Evolutionary conservation across 2,113 vertebrate species (phyloP), one percentile per base, ranked within the genome.

Genomic region (Lophotis ruficrista): DNA sequence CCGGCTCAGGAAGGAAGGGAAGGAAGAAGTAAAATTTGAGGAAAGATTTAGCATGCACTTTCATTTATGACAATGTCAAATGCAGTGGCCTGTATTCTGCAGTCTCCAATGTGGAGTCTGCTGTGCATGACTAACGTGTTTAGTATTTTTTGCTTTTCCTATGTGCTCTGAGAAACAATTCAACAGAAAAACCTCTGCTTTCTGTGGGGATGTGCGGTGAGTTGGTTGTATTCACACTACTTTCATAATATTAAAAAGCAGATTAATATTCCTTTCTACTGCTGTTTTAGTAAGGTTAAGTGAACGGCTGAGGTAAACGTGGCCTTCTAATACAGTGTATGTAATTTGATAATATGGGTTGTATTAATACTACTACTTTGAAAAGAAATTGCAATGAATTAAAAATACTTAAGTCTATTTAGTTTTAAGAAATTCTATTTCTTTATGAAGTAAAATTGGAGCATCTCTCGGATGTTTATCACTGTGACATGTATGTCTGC

Each of bases 1-100:
- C 41, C 65, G 71, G 23, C 41, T 86, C 51, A 61, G 83, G 88
- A 95, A 95, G 80, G 33, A 56, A 37, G 47, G 85, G 38, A 79
- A 83, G 58, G 87, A 94, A 93, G 66, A 85, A 86, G 28, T 90
- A 90, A 95, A 90, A 83, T 45, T n/a, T 92, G 80, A 93, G 72
- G 68, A 81, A 92, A 86, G 89, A 73, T 93, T 80, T 78, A 94
- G 61, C 28, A 50, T 54, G 20, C 14, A 41, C 23, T 86, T 93
- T 80, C 22, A 30, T 81, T 77, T 86, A 69, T 77, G 83, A 65
- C 54, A 41, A 83, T 70, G 69, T 75, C 83, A 66, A 54, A 54
- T 87, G 41, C 51, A 66, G 37, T 69, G 77, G 76, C 37, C 17
- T 90, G 20, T 53, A 22, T 61, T 61, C 18, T 53, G 23, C 27